Conservation (phyloP, 1,140 invertebrate genomes). For the Megalopta genalis region DNA sequence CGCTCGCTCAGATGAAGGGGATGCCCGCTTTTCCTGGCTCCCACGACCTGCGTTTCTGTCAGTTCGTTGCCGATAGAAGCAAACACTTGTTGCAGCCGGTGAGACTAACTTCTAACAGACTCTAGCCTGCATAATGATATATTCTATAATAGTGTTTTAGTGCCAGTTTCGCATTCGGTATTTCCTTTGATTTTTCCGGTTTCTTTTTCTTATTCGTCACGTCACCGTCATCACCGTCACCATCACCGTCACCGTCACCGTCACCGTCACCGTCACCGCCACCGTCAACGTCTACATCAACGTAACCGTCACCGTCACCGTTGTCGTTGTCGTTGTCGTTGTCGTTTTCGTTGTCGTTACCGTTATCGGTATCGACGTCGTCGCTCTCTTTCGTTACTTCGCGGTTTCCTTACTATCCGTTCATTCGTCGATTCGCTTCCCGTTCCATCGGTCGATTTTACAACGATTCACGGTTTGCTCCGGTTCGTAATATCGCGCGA, state of each 20-base stretch:
- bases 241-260: background rate
- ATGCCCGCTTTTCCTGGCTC: constrained; percentile 94
- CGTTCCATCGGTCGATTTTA: background rate
- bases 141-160: constrained; percentile 62
- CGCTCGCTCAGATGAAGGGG: constrained; percentile 92
- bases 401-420: background rate
- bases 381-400: background rate
- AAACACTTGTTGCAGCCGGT: constrained; percentile 96
- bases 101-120: constrained; percentile 83
- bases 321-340: background rate
- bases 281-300: background rate
- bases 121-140: constrained; percentile 67
- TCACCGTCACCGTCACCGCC: background rate
- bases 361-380: too few species aligned
- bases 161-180: constrained; percentile 58
- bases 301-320: background rate
- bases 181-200: background rate
- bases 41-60: constrained; percentile 95
- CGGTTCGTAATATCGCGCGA: constrained; percentile 3
- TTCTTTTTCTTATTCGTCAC: background rate
- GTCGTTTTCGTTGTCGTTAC: background rate
- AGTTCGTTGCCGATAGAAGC: constrained; percentile 95
- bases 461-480: background rate
- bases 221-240: background rate
- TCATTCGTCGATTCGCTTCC: background rate